phyloP scores from a whole-genome alignment of 2,888 invertebrate genomes.

The Nycteola revayana region DNA sequence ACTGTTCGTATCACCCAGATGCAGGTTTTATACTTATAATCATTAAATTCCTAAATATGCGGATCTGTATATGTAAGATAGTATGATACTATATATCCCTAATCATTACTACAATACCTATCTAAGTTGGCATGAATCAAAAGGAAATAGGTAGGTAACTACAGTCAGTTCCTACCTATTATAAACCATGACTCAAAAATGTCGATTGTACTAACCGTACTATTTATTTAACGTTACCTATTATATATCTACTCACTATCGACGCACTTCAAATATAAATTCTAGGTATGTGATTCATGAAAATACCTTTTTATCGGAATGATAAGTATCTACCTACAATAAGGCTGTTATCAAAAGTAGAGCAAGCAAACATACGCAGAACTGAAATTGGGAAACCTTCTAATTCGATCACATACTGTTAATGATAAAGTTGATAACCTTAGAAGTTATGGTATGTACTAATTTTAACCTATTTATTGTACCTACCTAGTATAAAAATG shows the following conservation, averaged over 20 bases:
- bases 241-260: slow-evolving; percentile 3
- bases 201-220: too few relatives aligned
- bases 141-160: not conserved
- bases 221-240: too few relatives aligned
- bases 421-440: slow-evolving; percentile 31
- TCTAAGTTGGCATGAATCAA: too few relatives aligned
- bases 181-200: not conserved
- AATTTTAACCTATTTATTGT: too few relatives aligned
- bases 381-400: slow-evolving; percentile 50
- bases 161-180: not conserved
- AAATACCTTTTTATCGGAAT: slow-evolving; percentile 14
- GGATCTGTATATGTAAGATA: too few relatives aligned
- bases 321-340: slow-evolving; percentile 9
- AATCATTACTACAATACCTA: too few relatives aligned
- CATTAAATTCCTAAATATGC: too few relatives aligned
- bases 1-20: too few relatives aligned
- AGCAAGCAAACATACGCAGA: slow-evolving; percentile 41
- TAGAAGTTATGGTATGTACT: too few relatives aligned
- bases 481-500: too few relatives aligned
- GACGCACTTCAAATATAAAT: slow-evolving; percentile 20
- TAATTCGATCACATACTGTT: slow-evolving; percentile 42
- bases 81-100: too few relatives aligned
- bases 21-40: too few relatives aligned
- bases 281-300: slow-evolving; percentile 23
- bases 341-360: slow-evolving; percentile 50